Base-by-base conservation (phyloP, 2,888 invertebrate species). In the Nymphalis c-album region DNA sequence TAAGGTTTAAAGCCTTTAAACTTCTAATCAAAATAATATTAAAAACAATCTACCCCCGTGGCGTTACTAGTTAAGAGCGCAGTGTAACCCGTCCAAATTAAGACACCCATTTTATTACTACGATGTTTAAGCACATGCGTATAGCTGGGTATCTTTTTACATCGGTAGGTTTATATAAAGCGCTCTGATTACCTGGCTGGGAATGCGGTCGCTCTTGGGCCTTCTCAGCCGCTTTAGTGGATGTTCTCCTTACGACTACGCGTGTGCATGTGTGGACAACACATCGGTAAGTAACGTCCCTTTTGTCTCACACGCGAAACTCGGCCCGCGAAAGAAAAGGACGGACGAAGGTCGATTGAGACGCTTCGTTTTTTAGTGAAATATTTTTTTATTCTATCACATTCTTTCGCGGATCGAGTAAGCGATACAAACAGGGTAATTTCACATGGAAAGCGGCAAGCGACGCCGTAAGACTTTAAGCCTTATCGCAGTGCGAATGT, bases 211-310 rank as follows among this genome's bases (percentile, higher is more conserved):
- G 89, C 80, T 93, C 93, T 91, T 93, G 93, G 86, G 91, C 88
- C 90, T 93, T 93, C 86, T 93, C 93, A 85, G 92, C 90, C 88
- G 91, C 90, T 91, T 93, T 93, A 87, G 92, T 93, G 87, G 93
- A 93, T 78, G 92, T 92, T 91, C 93, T 93, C 90, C 93, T 88
- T 88, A 93, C 92, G 88, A 93, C 93, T 93, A 91, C 87, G 87
- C 89, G 92, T 79, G 91, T 89, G 91, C 91, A 91, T 92, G 92
- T 88, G 92, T 90, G 91, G 89, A 92, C 91, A 91, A 91, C 91
- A 92, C 91, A 88, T 88, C 82, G 82, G 86, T 92, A 85, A 92
- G 86, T 88, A 86, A 80, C 75, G 83, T 78, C 84, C 83, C 80
- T 78, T 77, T 77, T 77, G 78, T 77, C 74, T 77, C 78, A 76